Percentiles rank a stretch among this genome's conserved stretches.
These are phyloP conservation scores for Gobionotothen gibberifrons DNA, from an alignment of 2,797 vertebrate genomes.

Conservation along the genomic window DNA sequence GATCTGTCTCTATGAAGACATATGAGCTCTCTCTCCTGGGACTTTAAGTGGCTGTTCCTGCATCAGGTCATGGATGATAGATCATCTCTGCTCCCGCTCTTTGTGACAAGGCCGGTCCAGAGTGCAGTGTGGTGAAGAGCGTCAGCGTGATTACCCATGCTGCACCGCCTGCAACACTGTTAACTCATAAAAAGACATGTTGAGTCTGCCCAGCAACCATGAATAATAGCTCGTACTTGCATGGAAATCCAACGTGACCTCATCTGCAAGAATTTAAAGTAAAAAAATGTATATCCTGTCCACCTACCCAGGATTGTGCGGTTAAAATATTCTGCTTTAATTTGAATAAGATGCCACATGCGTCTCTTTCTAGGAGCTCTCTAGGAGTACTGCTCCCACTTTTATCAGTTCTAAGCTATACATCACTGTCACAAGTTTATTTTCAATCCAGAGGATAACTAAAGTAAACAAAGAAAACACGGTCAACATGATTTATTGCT, in stretches of 20 bases:
- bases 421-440: constrained; percentile 24
- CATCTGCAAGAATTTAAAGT: constrained; percentile 16
- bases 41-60: constrained; percentile 56
- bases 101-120: constrained; percentile 54
- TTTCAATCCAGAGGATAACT: constrained; percentile 18
- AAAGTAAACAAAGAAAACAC: constrained; percentile 14
- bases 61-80: constrained; percentile 58
- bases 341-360: background rate
- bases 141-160: constrained; percentile 44
- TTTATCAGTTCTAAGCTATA: constrained; percentile 27
- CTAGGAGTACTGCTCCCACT: background rate
- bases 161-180: constrained; percentile 16
- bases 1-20: constrained; percentile 46
- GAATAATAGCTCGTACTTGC: constrained; percentile 29
- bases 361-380: background rate
- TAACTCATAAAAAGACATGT: constrained; percentile 38
- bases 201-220: constrained; percentile 9
- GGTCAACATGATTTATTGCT: constrained; percentile 30
- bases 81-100: constrained; percentile 49
- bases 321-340: constrained; percentile 18
- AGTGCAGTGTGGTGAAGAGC: constrained; percentile 34
- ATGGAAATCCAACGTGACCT: constrained; percentile 44
- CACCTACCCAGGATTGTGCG: background rate
- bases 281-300: background rate
- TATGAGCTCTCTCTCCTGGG: constrained; percentile 28